phyloP scores from a whole-genome alignment of 2,888 invertebrate species.

The Petrolisthes manimaculis region DNA sequence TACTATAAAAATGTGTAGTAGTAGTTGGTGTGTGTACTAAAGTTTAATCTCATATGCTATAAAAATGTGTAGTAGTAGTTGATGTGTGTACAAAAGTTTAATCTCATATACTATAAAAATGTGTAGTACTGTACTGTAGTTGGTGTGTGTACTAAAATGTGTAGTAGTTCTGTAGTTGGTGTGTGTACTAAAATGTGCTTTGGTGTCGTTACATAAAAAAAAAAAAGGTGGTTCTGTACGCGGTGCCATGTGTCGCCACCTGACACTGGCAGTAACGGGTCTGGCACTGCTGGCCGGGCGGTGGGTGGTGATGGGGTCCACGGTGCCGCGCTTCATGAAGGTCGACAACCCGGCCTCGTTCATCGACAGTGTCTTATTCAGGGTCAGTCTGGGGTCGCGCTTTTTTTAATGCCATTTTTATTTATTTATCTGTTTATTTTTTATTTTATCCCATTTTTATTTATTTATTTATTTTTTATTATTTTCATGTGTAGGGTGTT shows the following conservation, averaged over 20 bases:
- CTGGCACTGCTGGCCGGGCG: constrained; percentile 76
- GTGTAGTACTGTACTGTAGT: no score
- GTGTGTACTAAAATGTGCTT: background rate
- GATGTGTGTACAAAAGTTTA: no score
- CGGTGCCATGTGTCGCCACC: constrained; percentile 72
- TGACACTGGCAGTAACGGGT: constrained; percentile 73
- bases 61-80: no score
- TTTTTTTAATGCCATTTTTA: no score
- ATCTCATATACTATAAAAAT: no score
- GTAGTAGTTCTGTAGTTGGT: no score
- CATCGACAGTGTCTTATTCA: constrained; percentile 72
- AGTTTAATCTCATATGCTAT: no score
- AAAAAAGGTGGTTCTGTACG: constrained; percentile 55
- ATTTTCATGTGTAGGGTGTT: no score
- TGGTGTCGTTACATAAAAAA: background rate
- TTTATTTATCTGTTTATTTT: no score
- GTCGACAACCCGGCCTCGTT: constrained; percentile 94
- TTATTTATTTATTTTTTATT: background rate
- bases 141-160: background rate
- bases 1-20: no score
- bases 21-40: no score
- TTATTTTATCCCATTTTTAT: background rate
- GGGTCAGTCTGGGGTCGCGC: constrained; percentile 46
- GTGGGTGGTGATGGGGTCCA: constrained; percentile 78
- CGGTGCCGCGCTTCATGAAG: constrained; percentile 83